Evolutionary conservation across 2,113 vertebrate species (phyloP).

Genomic region (Lucifuga dentata): DNA sequence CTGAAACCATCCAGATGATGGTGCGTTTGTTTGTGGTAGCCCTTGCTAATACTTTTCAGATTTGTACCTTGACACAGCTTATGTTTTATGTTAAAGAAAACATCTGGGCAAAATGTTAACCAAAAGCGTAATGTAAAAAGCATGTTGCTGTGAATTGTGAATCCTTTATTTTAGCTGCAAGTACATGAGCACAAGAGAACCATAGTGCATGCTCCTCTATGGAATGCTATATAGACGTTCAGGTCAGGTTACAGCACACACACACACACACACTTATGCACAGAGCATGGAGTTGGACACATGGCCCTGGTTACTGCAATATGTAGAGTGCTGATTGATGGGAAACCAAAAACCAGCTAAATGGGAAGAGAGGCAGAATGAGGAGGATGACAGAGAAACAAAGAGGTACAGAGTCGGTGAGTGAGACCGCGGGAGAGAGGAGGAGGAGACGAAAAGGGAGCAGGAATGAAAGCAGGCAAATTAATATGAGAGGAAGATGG

Average conservation of each 20-base stretch:
- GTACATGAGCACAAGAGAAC: background rate
- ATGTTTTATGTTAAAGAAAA: too few species aligned
- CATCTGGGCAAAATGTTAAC: too few species aligned
- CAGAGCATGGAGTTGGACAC: conserved; percentile 45
- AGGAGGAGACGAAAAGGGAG: background rate
- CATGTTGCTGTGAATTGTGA: too few species aligned
- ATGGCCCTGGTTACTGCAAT: conserved; percentile 76
- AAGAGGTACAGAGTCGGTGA: conserved; percentile 5
- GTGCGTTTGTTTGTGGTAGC: conserved; percentile 44
- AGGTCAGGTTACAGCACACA: conserved; percentile 43
- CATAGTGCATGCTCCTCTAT: background rate
- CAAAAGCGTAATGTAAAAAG: too few species aligned
- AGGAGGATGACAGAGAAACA: conserved; percentile 1
- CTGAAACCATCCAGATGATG: conserved; percentile 28
- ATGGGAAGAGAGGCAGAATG: conserved; percentile 12
- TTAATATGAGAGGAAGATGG: background rate
- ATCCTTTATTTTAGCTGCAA: background rate
- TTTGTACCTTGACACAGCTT: too few species aligned
- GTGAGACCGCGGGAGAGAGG: background rate
- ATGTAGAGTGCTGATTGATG: conserved; percentile 70
- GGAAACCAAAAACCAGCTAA: conserved; percentile 70
- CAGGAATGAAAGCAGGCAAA: background rate
- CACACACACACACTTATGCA: conserved; percentile 5
- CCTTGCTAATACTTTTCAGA: too few species aligned
- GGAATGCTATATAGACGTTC: conserved; percentile 28